Evolutionary conservation across 2,888 invertebrate species (phyloP).

Genomic region (Pyrocoelia pectoralis): DNA sequence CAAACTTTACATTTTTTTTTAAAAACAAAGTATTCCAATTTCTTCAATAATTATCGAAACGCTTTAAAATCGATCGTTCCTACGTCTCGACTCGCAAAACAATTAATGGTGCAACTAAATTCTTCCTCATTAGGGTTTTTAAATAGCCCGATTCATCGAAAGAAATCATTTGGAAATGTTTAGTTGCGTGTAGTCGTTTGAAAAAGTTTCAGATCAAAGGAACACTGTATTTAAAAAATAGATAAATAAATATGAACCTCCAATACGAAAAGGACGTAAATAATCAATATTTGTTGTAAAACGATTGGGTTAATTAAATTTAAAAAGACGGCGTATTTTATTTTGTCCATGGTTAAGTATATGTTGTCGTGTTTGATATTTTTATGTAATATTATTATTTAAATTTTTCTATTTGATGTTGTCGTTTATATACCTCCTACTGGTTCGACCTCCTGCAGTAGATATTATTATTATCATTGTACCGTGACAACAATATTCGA

Average conservation of each 20-base stretch:
- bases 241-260: background rate
- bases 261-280: background rate
- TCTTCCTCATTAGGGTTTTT: no score
- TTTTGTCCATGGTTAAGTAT: background rate
- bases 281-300: background rate
- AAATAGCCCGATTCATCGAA: no score
- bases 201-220: no score
- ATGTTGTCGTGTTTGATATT: background rate
- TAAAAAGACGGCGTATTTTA: background rate
- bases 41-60: no score
- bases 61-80: no score
- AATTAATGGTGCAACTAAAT: no score
- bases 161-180: no score
- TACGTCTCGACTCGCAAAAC: no score
- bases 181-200: no score
- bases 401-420: conserved; percentile 5
- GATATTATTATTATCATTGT: background rate
- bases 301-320: background rate
- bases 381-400: background rate
- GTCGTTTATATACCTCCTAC: conserved; percentile 8
- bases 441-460: conserved; percentile 5
- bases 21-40: no score
- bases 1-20: no score
- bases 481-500: conserved; percentile 1
- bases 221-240: background rate